Percentiles rank a stretch among this genome's conserved stretches.
Conservation (phyloP, 2,797 vertebrate species). For the Aulostomus chinensis region DNA sequence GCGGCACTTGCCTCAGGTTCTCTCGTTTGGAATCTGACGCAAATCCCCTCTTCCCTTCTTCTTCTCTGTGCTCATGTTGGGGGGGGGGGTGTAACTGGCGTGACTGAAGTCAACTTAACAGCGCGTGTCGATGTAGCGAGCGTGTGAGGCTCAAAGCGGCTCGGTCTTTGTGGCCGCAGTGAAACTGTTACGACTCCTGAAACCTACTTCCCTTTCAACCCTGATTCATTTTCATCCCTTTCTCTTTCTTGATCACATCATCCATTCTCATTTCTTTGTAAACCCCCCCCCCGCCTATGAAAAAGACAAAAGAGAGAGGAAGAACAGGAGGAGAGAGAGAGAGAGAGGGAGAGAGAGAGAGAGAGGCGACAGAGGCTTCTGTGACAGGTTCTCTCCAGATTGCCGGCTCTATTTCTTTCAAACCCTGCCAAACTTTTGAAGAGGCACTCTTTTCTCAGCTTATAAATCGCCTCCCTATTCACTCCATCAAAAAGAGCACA, state of each 20-base stretch:
- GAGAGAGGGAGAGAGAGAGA: too few relatives aligned
- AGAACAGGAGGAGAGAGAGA: neutral
- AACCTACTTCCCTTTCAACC: neutral
- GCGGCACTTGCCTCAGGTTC: too few relatives aligned
- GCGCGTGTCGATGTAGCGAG: too few relatives aligned
- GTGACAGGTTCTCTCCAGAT: conserved; percentile 73
- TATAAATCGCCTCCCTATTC: conserved; percentile 86
- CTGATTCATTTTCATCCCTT: conserved; percentile 13
- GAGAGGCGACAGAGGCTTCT: conserved; percentile 30
- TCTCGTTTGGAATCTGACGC: too few relatives aligned
- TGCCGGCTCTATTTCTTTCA: conserved; percentile 78
- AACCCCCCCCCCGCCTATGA: conserved; percentile 2
- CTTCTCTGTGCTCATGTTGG: too few relatives aligned
- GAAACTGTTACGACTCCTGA: conserved; percentile 5
- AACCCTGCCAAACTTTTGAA: conserved; percentile 84
- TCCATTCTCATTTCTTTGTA: neutral
- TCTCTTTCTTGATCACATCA: conserved; percentile 22
- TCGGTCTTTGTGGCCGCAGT: conserved; percentile 9
- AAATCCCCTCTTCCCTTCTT: too few relatives aligned
- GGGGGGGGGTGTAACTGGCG: too few relatives aligned
- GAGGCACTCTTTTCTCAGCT: conserved; percentile 83
- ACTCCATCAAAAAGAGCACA: conserved; percentile 36
- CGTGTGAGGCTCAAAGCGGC: conserved; percentile 7
- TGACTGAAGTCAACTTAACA: too few relatives aligned
- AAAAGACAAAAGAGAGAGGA: conserved; percentile 9